Base-by-base conservation (phyloP, 2,888 invertebrate species). In the Glomeris marginata region DNA sequence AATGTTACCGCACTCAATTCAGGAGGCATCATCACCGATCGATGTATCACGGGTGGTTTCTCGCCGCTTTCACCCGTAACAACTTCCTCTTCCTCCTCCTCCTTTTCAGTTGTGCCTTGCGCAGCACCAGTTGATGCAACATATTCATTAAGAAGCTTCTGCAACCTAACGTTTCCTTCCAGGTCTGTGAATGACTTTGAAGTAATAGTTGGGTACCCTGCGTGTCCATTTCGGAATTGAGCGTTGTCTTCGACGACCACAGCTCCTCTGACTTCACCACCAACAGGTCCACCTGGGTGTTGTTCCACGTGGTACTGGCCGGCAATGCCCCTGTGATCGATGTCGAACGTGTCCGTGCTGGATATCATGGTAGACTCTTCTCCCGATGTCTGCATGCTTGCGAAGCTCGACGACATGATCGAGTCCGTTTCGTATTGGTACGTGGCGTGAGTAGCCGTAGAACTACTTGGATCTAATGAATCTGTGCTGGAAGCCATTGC, bases 391-490 rank as follows among this genome's bases (percentile, higher is more conserved):
- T 58, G 58, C 50, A 57, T 77, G 65, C 85, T 85, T 18, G 85
- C 84, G 48, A 84, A 77, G 65, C 85, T 85, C 48, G 84, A 84
- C 1, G 85, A 84, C 80, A 84, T 84, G 37, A 84, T 77, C 0
- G 85, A 86, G 61, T 85, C 84, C 0, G 81, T 81, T 65, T 85
- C 84, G 57, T 81, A 83, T 63, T 84, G 84, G 62, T 82, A 84
- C 1, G 84, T 84, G 11, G 84, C 85, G 58, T 84, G 77, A 1
- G 85, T 85, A 0, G 82, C 84, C 42, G 80, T 78, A 0, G 84
- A 82, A 58, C 83, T 84, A 8, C 83, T 81, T 2, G 78, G 80
- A 60, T 84, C 84, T 47, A 83, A 63, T 56, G 80, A 82, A 56
- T 80, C 81, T 0, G 78, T 79, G 60, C 80, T 81, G 42, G 78